phyloP scores from a whole-genome alignment of 1,140 invertebrate species.

The Drosophila nebulosa region DNA sequence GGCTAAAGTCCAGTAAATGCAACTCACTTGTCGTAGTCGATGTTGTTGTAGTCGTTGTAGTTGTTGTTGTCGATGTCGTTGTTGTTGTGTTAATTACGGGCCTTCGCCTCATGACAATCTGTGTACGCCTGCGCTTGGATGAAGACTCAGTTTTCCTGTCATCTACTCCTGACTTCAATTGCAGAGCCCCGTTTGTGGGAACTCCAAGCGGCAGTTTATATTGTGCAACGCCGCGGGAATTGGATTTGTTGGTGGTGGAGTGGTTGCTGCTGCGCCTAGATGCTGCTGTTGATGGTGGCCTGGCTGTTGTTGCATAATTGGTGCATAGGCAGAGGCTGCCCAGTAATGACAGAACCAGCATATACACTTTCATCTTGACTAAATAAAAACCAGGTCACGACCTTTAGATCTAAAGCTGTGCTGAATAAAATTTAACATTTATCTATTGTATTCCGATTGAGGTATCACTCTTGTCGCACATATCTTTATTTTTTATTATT shows the following conservation, averaged over 20 bases:
- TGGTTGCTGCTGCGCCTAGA: conserved; percentile 20
- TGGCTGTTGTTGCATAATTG: conserved; percentile 62
- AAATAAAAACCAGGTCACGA: conserved; percentile 38
- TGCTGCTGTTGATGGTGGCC: conserved; percentile 9
- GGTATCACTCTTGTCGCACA: conserved; percentile 5
- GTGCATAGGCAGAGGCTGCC: conserved; percentile 29
- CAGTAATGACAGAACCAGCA: conserved; percentile 41
- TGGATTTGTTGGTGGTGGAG: conserved; percentile 7
- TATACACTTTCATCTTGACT: conserved; percentile 50
- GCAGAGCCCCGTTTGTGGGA: conserved; percentile 20
- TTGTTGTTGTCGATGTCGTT: conserved; percentile 28
- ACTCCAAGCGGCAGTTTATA: conserved; percentile 50
- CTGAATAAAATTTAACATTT: conserved; percentile 22
- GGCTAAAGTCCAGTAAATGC: conserved; percentile 28
- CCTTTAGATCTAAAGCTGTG: conserved; percentile 8
- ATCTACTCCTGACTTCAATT: conserved; percentile 9
- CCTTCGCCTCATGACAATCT: conserved; percentile 53
- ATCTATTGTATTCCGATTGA: conserved; percentile 25
- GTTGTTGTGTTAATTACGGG: neutral
- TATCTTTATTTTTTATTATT: conserved; percentile 4
- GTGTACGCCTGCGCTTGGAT: conserved; percentile 46
- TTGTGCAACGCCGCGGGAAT: conserved; percentile 59
- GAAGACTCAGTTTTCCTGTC: conserved; percentile 11
- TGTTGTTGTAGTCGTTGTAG: conserved; percentile 44
- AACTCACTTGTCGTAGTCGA: conserved; percentile 67